Percentiles rank a stretch among this genome's conserved stretches.
Conservation (phyloP, 2,113 vertebrate genomes). For the Microcebus murinus region DNA sequence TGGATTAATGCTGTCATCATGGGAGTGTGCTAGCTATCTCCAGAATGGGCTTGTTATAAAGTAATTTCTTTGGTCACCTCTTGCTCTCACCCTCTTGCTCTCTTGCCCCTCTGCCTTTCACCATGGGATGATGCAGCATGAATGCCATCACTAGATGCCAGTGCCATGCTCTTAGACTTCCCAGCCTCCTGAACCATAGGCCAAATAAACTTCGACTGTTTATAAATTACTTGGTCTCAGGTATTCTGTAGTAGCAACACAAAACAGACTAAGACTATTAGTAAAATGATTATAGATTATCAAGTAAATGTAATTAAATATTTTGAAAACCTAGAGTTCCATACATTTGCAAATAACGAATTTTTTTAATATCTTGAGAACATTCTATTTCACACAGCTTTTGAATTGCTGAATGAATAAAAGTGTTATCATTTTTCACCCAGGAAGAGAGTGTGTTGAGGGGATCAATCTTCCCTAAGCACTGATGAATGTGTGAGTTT, state of each 20-base stretch:
- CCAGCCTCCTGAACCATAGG: not conserved
- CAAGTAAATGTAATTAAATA: slow-evolving; percentile 59
- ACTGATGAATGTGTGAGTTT: slow-evolving; percentile 61
- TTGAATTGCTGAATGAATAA: slow-evolving; percentile 29
- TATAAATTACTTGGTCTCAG: not conserved
- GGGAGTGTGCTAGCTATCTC: not conserved
- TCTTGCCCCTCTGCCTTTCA: not conserved
- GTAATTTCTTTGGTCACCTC: not conserved
- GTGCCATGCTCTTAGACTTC: not conserved
- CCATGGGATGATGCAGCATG: not conserved
- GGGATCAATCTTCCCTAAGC: slow-evolving; percentile 62
- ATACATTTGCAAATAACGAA: slow-evolving; percentile 42
- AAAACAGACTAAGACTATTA: not conserved
- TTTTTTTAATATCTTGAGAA: slow-evolving; percentile 13
- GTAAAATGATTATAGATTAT: slow-evolving; percentile 32
- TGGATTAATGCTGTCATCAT: not conserved
- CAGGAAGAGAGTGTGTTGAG: slow-evolving; percentile 38
- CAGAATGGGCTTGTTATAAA: not conserved
- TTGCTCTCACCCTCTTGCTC: not conserved
- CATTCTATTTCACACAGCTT: slow-evolving; percentile 24
- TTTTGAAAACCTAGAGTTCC: slow-evolving; percentile 48
- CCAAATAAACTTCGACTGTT: not conserved
- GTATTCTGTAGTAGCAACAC: not conserved
- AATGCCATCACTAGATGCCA: not conserved
- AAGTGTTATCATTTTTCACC: slow-evolving; percentile 59